Evolutionary conservation across 2,797 vertebrate species (phyloP), one percentile per base, ranked within the genome.

Genomic region (Danionella dracula): DNA sequence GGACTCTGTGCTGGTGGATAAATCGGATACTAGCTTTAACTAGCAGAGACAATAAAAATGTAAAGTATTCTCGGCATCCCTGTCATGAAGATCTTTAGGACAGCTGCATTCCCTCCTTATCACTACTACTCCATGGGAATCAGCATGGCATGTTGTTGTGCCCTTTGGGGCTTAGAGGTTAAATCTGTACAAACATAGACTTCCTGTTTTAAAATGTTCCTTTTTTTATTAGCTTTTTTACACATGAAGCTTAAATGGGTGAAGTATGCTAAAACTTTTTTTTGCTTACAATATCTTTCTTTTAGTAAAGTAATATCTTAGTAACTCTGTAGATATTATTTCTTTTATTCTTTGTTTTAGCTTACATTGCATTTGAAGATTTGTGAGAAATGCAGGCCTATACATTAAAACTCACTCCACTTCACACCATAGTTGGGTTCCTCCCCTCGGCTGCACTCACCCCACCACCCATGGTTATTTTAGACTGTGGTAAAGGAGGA

Each of bases 401-500:
- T 4, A 35, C 49, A 48, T 40, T 56, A 15, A 37, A 32, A 53
- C 19, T 53, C 16, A 9, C 12, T 49, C 6, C 51, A n/a, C n/a
- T n/a, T n/a, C 89, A 87, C 89, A 74, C 78, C 88, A 81, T 83
- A 84, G 53, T 79, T 45, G 8, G 42, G 23, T 27, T 50, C 8
- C 19, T 61, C 37, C 15, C 13, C 21, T 57, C 23, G 4, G 19
- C 46, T 50, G 38, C 21, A 40, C 32, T 51, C 50, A 3, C 23
- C 23, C 23, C 23, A 41, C 67, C 55, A 41, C 44, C 50, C 19
- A 21, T 27, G 37, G 58, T 75, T 73, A 73, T 75, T 76, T 76
- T 71, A 56, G 61, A 69, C 67, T 48, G 5, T 44, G 38, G 19
- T 42, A 20, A 21, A 40, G 5, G 38, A 16, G 19, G 67, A 50